Conservation (phyloP, 2,797 vertebrate genomes). For the Haliaeetus vocifer region DNA sequence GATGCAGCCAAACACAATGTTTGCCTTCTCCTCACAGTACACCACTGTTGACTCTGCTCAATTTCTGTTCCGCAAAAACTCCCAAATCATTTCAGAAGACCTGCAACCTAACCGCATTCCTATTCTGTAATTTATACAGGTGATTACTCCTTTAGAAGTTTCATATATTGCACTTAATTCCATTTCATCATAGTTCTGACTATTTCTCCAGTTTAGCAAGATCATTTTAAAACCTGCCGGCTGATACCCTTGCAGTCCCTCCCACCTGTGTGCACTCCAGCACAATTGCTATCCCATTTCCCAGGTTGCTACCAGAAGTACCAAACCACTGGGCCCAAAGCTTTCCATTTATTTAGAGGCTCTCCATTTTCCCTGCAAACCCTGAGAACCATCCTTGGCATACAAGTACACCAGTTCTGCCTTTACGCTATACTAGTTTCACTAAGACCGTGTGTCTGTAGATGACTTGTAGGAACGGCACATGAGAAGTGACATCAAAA, state of each 20-base stretch:
- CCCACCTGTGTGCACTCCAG: not conserved
- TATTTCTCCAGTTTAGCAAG: not conserved
- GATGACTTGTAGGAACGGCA: not conserved
- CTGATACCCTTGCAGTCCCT: not conserved
- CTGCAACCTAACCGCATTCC: not conserved
- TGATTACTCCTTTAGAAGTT: not conserved
- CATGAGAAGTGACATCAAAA: not conserved
- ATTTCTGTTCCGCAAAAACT: not conserved
- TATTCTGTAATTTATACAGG: not conserved
- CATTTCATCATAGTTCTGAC: not conserved
- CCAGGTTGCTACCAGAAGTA: not conserved
- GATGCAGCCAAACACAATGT: not conserved
- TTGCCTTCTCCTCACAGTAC: not conserved
- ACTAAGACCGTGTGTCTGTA: not conserved
- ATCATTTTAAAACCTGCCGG: not conserved
- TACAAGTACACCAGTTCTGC: not conserved
- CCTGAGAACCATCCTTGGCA: not conserved
- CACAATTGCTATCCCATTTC: not conserved
- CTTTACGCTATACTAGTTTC: rapidly evolving
- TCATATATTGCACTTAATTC: not conserved
- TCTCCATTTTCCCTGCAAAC: not conserved
- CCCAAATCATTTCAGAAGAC: not conserved
- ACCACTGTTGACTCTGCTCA: not conserved
- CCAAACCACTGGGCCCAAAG: not conserved
- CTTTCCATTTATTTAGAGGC: not conserved